Evolutionary conservation across 2,888 invertebrate species (phyloP).

Genomic region (Bugulina stolonifera): DNA sequence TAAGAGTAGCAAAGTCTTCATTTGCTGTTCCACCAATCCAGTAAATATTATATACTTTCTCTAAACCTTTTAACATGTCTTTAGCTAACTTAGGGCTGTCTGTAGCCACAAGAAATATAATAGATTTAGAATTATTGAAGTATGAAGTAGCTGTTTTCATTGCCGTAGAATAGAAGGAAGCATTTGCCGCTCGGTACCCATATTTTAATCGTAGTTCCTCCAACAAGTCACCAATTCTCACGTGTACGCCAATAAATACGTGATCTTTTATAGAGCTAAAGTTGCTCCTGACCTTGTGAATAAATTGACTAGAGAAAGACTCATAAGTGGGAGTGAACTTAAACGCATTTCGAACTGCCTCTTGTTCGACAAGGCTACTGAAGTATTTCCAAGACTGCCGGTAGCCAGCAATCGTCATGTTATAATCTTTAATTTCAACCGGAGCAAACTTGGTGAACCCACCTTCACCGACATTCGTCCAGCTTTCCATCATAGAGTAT

Average conservation of each 20-base stretch:
- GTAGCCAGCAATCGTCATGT: not conserved
- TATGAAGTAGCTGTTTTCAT: not conserved
- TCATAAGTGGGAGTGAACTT: constrained; percentile 1
- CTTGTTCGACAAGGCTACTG: not conserved
- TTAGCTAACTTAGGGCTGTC: no score
- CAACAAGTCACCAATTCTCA: not conserved
- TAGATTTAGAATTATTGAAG: constrained; percentile 6
- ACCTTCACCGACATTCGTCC: not conserved
- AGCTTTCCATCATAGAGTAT: not conserved
- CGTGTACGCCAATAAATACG: constrained; percentile 8
- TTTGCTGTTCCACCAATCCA: no score
- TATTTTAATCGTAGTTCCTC: not conserved
- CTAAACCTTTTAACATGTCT: no score
- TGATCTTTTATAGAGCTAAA: not conserved
- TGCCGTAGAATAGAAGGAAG: not conserved
- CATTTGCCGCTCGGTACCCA: constrained; percentile 3
- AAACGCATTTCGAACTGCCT: not conserved
- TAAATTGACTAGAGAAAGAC: not conserved
- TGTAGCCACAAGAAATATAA: no score
- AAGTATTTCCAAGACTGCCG: constrained; percentile 20
- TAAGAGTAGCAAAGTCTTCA: no score
- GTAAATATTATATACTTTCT: no score
- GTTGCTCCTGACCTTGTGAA: not conserved
- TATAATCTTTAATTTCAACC: not conserved
- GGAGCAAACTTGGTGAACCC: not conserved